Conservation (phyloP, 2,113 vertebrate genomes). For the Pionites leucogaster region DNA sequence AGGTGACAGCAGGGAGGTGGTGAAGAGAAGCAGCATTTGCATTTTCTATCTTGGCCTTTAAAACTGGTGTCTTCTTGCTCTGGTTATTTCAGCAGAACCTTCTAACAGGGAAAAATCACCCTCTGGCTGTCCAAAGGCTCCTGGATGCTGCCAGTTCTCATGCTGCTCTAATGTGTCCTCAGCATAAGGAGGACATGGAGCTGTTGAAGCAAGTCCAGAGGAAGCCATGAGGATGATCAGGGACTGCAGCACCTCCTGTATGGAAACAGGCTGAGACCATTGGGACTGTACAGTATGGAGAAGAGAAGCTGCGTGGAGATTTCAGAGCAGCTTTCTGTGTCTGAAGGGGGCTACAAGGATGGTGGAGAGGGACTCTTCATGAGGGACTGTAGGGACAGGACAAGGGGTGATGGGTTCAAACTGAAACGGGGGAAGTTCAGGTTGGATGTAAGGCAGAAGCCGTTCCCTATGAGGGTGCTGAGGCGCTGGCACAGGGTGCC, state of each 20-base stretch:
- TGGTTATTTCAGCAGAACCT: background rate
- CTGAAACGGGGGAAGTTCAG: too few species aligned
- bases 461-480: too few species aligned
- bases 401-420: too few species aligned
- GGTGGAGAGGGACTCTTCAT: too few species aligned
- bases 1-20: background rate
- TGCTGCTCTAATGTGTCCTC: background rate
- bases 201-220: background rate
- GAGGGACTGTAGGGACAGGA: too few species aligned
- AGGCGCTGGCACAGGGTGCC: too few species aligned
- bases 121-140: background rate
- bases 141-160: background rate
- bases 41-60: background rate
- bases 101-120: background rate
- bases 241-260: background rate
- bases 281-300: background rate
- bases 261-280: background rate
- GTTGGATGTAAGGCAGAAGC: too few species aligned
- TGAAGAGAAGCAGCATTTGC: background rate
- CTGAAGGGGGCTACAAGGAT: too few species aligned
- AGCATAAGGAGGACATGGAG: background rate
- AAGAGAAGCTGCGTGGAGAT: too few species aligned
- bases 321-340: too few species aligned
- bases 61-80: fast-evolving
- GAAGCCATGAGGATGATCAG: background rate